phyloP scores from a whole-genome alignment of 2,888 invertebrate genomes.

The Zygaena filipendulae region DNA sequence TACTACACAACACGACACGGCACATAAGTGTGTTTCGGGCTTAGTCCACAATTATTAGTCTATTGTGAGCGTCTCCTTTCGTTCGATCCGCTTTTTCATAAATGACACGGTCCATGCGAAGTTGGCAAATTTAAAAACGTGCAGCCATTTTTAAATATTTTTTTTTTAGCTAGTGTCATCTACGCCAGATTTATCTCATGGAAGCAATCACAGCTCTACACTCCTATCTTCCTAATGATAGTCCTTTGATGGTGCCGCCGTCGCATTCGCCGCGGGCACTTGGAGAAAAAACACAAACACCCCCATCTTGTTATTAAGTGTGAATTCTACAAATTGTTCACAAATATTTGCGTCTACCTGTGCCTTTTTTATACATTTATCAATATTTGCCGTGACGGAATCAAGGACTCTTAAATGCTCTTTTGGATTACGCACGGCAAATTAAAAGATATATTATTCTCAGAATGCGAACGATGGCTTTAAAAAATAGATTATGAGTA shows the following conservation, averaged over 20 bases:
- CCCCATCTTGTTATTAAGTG: constrained; percentile 59
- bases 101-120: too few species aligned
- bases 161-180: too few species aligned
- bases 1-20: too few species aligned
- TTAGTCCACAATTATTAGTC: too few species aligned
- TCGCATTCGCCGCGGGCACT: constrained; percentile 28
- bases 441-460: too few species aligned
- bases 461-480: too few species aligned
- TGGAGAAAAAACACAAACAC: constrained; percentile 34
- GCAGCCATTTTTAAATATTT: too few species aligned
- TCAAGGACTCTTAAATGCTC: constrained; percentile 47
- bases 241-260: constrained; percentile 44
- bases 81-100: too few species aligned
- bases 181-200: constrained; percentile 36
- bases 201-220: constrained; percentile 49
- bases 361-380: constrained; percentile 46
- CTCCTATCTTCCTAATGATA: constrained; percentile 39
- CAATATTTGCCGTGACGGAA: constrained; percentile 52
- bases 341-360: constrained; percentile 69
- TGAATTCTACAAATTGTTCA: constrained; percentile 66
- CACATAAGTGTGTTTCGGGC: too few species aligned
- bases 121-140: too few species aligned
- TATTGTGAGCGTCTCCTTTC: too few species aligned
- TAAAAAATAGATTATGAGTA: too few species aligned
- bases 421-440: constrained; percentile 43